Conservation (phyloP, 2,888 invertebrate species). For the Osedax frankpressi region DNA sequence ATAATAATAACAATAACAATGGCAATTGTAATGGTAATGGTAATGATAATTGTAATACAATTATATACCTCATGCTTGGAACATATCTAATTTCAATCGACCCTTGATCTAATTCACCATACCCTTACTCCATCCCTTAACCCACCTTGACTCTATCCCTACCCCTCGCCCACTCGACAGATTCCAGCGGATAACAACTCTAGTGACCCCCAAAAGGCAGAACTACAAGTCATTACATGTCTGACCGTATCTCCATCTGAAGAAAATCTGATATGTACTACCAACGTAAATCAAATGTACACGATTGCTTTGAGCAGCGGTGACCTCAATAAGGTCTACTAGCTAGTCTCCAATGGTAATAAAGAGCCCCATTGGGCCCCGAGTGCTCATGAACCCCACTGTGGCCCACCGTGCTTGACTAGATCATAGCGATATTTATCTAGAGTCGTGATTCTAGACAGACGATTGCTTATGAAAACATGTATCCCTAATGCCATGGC, state of each 20-base stretch:
- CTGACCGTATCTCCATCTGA: slow-evolving; percentile 48
- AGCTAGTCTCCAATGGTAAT: background rate
- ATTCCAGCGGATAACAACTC: slow-evolving; percentile 43
- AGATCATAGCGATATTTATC: no score
- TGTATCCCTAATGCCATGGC: no score
- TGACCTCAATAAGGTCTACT: slow-evolving; percentile 45
- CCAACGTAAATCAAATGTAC: slow-evolving; percentile 48
- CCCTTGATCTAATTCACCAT: background rate
- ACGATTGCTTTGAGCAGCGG: slow-evolving; percentile 45
- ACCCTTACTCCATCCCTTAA: background rate
- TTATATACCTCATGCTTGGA: no score
- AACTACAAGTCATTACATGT: slow-evolving; percentile 39
- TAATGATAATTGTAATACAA: no score
- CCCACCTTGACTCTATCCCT: no score
- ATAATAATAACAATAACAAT: no score
- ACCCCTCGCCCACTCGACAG: slow-evolving; percentile 29
- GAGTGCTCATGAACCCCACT: no score
- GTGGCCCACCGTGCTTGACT: no score
- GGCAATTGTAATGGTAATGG: no score
- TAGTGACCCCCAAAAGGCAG: slow-evolving; percentile 38
- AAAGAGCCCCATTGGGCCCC: no score
- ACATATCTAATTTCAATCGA: background rate
- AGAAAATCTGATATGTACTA: slow-evolving; percentile 48
- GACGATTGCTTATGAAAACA: no score
- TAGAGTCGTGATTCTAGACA: no score